phyloP scores from a whole-genome alignment of 2,113 vertebrate genomes.

The Xiphorhynchus elegans region DNA sequence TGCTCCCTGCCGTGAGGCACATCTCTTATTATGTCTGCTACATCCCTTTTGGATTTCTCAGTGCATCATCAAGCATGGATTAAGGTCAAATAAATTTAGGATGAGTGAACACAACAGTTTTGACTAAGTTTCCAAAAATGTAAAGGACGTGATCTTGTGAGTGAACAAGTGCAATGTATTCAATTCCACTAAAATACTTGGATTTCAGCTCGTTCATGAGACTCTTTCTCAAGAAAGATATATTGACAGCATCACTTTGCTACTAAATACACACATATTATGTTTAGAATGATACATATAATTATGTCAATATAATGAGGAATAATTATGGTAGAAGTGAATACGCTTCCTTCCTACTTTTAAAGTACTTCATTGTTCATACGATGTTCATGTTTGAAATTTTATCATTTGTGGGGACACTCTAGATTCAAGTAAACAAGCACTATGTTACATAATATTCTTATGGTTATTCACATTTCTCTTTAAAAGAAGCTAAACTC shows the following conservation, averaged over 20 bases:
- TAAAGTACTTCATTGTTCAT: neutral
- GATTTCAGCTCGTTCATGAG: neutral
- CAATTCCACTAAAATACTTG: neutral
- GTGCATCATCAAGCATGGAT: conserved; percentile 44
- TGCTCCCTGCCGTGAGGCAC: conserved; percentile 36
- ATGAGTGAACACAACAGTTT: conserved; percentile 23
- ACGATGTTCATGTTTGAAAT: neutral
- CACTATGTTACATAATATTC: neutral
- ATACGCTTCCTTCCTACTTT: neutral
- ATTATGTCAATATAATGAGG: neutral
- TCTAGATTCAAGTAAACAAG: neutral
- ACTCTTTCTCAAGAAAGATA: neutral
- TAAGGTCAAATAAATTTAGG: conserved; percentile 54
- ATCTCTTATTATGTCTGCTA: conserved; percentile 23
- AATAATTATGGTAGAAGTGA: neutral
- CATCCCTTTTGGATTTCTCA: conserved; percentile 27
- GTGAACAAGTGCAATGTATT: neutral
- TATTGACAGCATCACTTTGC: neutral
- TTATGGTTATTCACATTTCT: neutral
- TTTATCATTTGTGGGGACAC: neutral
- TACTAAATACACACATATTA: neutral
- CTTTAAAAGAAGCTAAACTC: neutral
- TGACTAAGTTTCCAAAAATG: conserved; percentile 26
- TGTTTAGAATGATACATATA: neutral
- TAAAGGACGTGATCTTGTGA: neutral